Conservation (phyloP, 2,888 invertebrate genomes). For the Mythimna impura region DNA sequence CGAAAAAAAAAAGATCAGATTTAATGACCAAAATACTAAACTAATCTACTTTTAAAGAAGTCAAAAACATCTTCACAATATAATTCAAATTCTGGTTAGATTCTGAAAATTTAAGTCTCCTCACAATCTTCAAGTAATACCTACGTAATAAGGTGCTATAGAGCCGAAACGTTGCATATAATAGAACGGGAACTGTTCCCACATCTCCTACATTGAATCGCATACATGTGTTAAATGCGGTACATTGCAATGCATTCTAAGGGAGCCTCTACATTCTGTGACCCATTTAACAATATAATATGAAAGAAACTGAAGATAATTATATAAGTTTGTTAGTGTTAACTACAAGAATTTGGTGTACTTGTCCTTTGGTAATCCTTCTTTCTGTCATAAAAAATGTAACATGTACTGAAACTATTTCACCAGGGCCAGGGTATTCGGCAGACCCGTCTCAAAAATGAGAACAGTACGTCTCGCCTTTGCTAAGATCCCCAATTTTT, state of each 20-base stretch:
- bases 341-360: not conserved
- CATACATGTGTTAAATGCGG: conserved; percentile 43
- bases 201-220: conserved; percentile 48
- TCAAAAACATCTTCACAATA: too few relatives aligned
- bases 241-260: conserved; percentile 25
- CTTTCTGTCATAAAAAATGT: not conserved
- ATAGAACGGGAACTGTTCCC: conserved; percentile 38
- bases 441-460: too few relatives aligned
- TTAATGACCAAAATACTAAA: too few relatives aligned
- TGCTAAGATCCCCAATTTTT: too few relatives aligned
- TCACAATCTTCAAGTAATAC: conserved; percentile 26
- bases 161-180: conserved; percentile 33
- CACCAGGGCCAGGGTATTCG: too few relatives aligned
- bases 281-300: not conserved
- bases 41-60: too few relatives aligned
- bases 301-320: too few relatives aligned
- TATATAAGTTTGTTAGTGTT: not conserved
- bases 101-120: not conserved
- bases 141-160: conserved; percentile 27
- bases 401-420: too few relatives aligned
- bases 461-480: too few relatives aligned
- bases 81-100: too few relatives aligned
- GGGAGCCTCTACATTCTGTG: conserved; percentile 3
- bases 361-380: not conserved
- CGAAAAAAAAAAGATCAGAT: too few relatives aligned